A percentile compares a stretch with the other conserved stretches of the same genome.
These are phyloP conservation scores for Triplophysa yarkandensis DNA, from an alignment of 2,797 vertebrate species.

Conservation along the genomic window DNA sequence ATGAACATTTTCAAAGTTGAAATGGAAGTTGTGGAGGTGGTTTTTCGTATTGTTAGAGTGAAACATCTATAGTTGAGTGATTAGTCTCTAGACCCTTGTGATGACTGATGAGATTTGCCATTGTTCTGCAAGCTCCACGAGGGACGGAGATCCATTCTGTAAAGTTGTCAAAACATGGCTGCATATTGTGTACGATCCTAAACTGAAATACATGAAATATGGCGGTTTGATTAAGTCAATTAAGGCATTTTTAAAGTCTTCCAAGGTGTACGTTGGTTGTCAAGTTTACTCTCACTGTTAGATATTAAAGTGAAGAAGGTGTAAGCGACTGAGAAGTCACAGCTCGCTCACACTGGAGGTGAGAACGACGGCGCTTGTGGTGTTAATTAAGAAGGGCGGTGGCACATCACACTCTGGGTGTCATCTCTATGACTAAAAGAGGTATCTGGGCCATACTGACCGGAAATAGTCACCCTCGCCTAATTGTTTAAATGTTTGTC, in stretches of 20 bases:
- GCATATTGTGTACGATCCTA: conserved; percentile 53
- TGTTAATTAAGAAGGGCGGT: conserved; percentile 47
- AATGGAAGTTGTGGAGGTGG: too few species aligned
- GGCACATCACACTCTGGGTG: conserved; percentile 18
- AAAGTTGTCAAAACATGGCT: conserved; percentile 69
- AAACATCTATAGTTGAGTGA: conserved; percentile 10
- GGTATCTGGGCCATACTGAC: background rate
- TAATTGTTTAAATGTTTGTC: background rate
- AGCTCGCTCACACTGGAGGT: conserved; percentile 40
- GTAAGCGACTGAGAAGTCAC: conserved; percentile 25
- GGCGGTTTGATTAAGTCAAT: conserved; percentile 46
- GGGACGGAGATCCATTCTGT: conserved; percentile 69
- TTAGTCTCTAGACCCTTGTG: conserved; percentile 61
- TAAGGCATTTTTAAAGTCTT: conserved; percentile 28
- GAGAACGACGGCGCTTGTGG: conserved; percentile 34
- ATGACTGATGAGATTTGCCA: conserved; percentile 64
- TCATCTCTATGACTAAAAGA: conserved; percentile 19
- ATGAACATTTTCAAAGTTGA: too few species aligned
- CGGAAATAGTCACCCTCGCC: conserved; percentile 26
- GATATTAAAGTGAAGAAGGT: conserved; percentile 37
- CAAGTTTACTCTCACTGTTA: conserved; percentile 37
- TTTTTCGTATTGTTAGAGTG: too few species aligned
- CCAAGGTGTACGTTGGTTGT: conserved; percentile 34
- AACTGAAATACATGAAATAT: too few species aligned
- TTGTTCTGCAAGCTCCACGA: conserved; percentile 66